phyloP scores from a whole-genome alignment of 2,113 vertebrate genomes.

The Solenodon paradoxus region DNA sequence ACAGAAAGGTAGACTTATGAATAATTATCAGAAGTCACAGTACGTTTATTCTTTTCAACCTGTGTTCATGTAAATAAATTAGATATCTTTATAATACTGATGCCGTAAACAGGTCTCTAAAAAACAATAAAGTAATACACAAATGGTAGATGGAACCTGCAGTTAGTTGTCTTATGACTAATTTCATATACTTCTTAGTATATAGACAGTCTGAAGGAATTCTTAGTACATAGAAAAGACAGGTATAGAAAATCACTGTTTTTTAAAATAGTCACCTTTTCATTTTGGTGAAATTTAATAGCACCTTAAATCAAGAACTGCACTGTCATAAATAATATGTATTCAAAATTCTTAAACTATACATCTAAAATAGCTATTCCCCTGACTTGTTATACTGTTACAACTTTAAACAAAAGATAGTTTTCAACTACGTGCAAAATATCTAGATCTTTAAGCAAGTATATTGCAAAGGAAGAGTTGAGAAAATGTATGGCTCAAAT shows the following conservation, averaged over 20 bases:
- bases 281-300: background rate
- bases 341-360: background rate
- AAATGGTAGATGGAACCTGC: background rate
- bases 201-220: background rate
- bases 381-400: background rate
- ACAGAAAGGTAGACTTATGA: slow-evolving; percentile 10
- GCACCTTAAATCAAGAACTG: background rate
- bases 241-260: background rate
- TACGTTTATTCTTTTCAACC: background rate
- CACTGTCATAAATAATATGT: background rate
- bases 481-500: background rate
- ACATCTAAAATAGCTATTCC: background rate
- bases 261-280: background rate
- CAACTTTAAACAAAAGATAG: background rate
- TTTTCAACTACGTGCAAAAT: background rate
- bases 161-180: background rate
- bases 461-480: slow-evolving; percentile 6
- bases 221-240: background rate
- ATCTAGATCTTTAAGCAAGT: background rate
- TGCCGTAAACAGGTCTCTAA: background rate
- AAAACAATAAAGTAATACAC: slow-evolving; percentile 26
- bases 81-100: background rate
- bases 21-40: slow-evolving; percentile 32
- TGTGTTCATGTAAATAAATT: slow-evolving; percentile 19
- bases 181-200: background rate